These are phyloP conservation scores for Dascyllus trimaculatus DNA, from an alignment of 2,113 vertebrate species.

Conservation along the genomic window DNA sequence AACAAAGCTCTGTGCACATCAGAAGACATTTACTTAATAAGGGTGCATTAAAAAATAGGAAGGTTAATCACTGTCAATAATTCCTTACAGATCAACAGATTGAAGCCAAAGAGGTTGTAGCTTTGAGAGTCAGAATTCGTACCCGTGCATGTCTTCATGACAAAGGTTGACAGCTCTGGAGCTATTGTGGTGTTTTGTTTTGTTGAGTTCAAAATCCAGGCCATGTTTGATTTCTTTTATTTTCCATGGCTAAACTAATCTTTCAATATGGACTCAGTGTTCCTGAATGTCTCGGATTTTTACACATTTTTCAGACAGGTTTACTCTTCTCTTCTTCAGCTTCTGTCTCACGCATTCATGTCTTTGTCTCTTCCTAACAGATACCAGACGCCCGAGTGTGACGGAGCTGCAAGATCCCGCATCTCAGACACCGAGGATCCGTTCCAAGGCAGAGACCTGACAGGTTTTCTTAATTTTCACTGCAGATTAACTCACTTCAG, in stretches of 20 bases:
- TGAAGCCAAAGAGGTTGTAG: neutral
- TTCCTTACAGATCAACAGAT: neutral
- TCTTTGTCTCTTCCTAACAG: constrained; percentile 78
- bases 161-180: too few species aligned
- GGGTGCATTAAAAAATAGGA: constrained; percentile 5
- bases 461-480: constrained; percentile 83
- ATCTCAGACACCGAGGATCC: constrained; percentile 89
- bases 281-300: constrained; percentile 12
- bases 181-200: neutral
- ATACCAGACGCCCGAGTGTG: constrained; percentile 95
- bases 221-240: neutral
- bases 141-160: neutral
- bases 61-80: constrained; percentile 30
- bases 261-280: neutral
- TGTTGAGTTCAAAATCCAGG: constrained; percentile 9
- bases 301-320: neutral
- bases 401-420: constrained; percentile 89
- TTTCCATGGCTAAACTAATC: constrained; percentile 5
- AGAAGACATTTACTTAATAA: constrained; percentile 31
- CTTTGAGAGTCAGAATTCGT: constrained; percentile 3
- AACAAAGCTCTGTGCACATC: constrained; percentile 22
- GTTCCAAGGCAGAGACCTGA: constrained; percentile 94
- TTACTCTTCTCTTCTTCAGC: neutral
- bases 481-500: neutral
- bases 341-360: constrained; percentile 8